Percentiles rank a stretch among this genome's conserved stretches.
Conservation (phyloP, 1,140 invertebrate species). For the Notospermus geniculatus region DNA sequence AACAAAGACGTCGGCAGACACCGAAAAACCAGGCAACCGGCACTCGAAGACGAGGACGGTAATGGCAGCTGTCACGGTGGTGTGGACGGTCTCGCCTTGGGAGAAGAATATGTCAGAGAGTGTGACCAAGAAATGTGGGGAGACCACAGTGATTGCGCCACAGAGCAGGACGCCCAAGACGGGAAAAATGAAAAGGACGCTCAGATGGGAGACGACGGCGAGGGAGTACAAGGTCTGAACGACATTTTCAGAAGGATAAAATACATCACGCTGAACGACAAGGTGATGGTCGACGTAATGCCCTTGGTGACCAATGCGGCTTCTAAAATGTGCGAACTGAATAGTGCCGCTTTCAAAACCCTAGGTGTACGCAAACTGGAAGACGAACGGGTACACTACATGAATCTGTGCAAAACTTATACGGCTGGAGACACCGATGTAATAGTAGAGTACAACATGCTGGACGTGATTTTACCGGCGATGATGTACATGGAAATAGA, state of each 20-base stretch:
- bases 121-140: no score
- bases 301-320: constrained; percentile 5
- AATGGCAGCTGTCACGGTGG: no score
- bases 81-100: no score
- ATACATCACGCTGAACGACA: constrained; percentile 2
- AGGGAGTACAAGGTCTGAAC: constrained; percentile 6
- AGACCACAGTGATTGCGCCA: no score
- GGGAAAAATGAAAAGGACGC: no score
- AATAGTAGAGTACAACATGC: constrained; percentile 3
- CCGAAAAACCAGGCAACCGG: no score
- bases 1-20: no score
- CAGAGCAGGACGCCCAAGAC: no score
- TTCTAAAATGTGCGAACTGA: neutral
- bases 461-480: neutral
- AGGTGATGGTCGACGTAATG: neutral
- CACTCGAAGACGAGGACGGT: no score
- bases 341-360: neutral
- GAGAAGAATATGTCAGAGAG: no score
- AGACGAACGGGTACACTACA: constrained; percentile 3
- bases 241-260: neutral
- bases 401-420: constrained; percentile 5
- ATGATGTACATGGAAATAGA: constrained; percentile 2
- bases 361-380: constrained; percentile 1
- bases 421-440: neutral
- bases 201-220: no score